These are phyloP conservation scores for Steinernema carpocapsae DNA, from an alignment of 2,888 invertebrate genomes.

Conservation along the genomic window DNA sequence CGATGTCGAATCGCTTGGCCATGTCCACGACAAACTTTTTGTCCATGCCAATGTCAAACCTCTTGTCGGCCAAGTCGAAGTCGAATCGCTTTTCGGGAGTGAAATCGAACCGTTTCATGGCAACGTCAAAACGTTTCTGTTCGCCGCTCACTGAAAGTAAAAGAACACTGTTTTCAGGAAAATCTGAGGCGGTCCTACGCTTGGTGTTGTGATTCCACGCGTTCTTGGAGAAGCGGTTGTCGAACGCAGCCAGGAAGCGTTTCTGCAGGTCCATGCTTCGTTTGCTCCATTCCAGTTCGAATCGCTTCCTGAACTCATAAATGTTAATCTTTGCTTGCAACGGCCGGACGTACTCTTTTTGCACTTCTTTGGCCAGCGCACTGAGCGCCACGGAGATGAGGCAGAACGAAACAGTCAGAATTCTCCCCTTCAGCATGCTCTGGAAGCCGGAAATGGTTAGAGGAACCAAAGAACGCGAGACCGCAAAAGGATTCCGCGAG, in stretches of 20 bases:
- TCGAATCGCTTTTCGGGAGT: neutral
- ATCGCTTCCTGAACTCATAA: conserved; percentile 9
- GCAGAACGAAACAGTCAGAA: conserved; percentile 9
- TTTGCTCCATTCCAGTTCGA: conserved; percentile 16
- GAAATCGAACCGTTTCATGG: conserved; percentile 25
- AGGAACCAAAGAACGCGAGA: too few relatives aligned
- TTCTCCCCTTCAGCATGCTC: conserved; percentile 6
- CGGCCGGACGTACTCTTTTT: neutral
- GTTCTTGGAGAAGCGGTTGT: conserved; percentile 17
- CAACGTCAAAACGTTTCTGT: conserved; percentile 11
- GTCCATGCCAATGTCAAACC: conserved; percentile 8
- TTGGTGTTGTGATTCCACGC: conserved; percentile 3
- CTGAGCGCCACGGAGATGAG: neutral
- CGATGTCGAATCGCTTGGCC: conserved; percentile 11
- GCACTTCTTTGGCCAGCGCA: neutral
- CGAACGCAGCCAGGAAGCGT: conserved; percentile 24
- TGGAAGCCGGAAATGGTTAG: neutral
- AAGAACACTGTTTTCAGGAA: neutral
- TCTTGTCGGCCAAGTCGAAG: neutral
- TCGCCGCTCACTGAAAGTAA: neutral
- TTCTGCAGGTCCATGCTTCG: conserved; percentile 14
- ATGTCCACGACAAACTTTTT: neutral
- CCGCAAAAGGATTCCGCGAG: too few relatives aligned
- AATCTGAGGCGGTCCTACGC: neutral
- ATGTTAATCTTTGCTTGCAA: neutral